phyloP scores from a whole-genome alignment of 2,113 vertebrate genomes.

The Xiphophorus maculatus region DNA sequence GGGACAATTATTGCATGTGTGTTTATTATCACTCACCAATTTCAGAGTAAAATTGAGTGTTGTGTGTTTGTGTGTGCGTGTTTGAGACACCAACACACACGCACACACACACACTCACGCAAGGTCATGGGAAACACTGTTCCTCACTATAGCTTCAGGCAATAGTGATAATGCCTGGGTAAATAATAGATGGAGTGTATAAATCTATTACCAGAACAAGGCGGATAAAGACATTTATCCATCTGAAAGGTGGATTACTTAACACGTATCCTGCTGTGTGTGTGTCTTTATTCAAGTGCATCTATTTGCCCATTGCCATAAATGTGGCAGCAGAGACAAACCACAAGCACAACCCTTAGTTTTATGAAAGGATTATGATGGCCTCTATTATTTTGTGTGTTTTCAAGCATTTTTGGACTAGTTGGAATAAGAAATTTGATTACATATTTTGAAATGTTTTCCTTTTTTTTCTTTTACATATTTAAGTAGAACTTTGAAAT shows the following conservation, averaged over 20 bases:
- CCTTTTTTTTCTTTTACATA: too few species aligned
- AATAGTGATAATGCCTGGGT: conserved; percentile 61
- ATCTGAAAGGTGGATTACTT: conserved; percentile 49
- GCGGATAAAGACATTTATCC: conserved; percentile 60
- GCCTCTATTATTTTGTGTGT: not conserved
- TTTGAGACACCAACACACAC: not conserved
- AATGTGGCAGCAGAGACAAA: conserved; percentile 13
- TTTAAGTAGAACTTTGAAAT: too few species aligned
- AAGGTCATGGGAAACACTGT: conserved; percentile 73
- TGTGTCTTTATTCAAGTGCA: not conserved
- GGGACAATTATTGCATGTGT: conserved; percentile 64
- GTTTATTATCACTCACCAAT: conserved; percentile 65
- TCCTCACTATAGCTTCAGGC: conserved; percentile 54
- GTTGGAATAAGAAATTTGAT: not conserved
- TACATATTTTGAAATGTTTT: too few species aligned
- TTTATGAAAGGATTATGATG: not conserved
- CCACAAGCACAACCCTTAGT: not conserved
- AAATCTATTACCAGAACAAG: conserved; percentile 69
- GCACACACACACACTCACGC: conserved; percentile 8
- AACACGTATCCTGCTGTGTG: conserved; percentile 20
- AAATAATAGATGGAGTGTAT: conserved; percentile 73
- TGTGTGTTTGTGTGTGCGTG: not conserved
- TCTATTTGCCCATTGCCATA: conserved; percentile 4
- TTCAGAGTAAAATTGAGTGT: conserved; percentile 42
- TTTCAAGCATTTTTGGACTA: not conserved